Percentiles rank a stretch among this genome's conserved stretches.
phyloP scores from a whole-genome alignment of 2,797 vertebrate genomes.

The Onychomys leucogaster region DNA sequence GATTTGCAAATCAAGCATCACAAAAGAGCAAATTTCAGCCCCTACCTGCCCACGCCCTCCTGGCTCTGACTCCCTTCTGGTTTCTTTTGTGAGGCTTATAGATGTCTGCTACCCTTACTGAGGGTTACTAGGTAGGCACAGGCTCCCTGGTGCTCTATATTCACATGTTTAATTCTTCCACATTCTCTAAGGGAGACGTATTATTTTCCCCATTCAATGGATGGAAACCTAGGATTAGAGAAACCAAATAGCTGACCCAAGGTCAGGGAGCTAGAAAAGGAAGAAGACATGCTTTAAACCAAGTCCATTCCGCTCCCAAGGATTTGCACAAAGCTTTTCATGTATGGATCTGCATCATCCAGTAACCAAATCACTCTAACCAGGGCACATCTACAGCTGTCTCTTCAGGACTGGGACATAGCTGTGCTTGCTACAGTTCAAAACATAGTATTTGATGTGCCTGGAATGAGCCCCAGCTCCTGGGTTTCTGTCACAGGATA shows the following conservation, averaged over 20 bases:
- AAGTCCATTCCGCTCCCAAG: background rate
- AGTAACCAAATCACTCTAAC: background rate
- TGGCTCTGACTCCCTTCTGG: background rate
- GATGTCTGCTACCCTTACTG: background rate
- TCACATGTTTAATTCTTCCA: background rate
- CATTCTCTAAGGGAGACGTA: background rate
- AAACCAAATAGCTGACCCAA: conserved; percentile 40
- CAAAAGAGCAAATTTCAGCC: background rate
- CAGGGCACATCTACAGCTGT: background rate
- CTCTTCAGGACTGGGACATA: background rate
- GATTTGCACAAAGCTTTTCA: background rate
- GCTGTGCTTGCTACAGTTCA: background rate
- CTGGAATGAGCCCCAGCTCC: background rate
- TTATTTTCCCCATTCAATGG: conserved; percentile 28
- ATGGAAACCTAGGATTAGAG: conserved; percentile 46
- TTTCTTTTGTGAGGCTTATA: conserved; percentile 20
- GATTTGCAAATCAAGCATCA: conserved; percentile 34
- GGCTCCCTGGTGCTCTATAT: background rate
- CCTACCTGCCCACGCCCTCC: background rate
- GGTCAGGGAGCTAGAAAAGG: conserved; percentile 43
- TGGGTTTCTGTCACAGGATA: background rate
- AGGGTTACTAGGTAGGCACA: background rate
- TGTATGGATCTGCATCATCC: background rate
- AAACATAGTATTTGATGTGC: background rate
- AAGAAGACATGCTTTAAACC: conserved; percentile 47